Conservation (phyloP, 2,113 vertebrate genomes). For the Callospermophilus lateralis region DNA sequence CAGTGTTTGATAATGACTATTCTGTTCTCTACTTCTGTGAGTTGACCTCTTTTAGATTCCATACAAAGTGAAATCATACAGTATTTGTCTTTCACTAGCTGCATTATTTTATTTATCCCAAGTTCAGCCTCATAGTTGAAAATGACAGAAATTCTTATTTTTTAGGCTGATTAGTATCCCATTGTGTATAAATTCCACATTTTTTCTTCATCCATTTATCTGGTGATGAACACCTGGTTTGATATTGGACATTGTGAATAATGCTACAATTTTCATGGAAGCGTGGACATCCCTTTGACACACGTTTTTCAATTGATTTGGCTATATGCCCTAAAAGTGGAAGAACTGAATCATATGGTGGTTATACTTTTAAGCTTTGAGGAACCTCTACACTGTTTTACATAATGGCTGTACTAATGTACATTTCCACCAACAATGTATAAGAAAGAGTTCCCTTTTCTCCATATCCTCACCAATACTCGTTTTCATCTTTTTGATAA, state of each 20-base stretch:
- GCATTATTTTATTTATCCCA: neutral
- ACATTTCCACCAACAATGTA: neutral
- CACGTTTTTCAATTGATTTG: neutral
- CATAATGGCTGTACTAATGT: neutral
- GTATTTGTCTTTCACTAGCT: neutral
- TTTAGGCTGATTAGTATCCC: neutral
- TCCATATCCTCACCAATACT: neutral
- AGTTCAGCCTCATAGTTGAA: neutral
- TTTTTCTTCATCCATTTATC: neutral
- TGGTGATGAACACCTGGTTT: neutral
- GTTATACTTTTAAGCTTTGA: neutral
- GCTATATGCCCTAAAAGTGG: no score
- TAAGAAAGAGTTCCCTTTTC: neutral
- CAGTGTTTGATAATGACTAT: neutral
- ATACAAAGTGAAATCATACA: neutral
- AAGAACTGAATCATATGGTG: neutral
- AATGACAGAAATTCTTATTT: neutral
- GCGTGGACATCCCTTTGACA: neutral
- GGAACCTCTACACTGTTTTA: neutral
- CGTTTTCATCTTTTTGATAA: neutral
- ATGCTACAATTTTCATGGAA: neutral
- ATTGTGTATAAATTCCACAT: neutral
- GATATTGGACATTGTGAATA: no score
- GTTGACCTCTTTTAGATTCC: no score
- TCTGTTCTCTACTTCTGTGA: neutral